Conservation (phyloP, 2,888 invertebrate species). For the Agrochola litura region DNA sequence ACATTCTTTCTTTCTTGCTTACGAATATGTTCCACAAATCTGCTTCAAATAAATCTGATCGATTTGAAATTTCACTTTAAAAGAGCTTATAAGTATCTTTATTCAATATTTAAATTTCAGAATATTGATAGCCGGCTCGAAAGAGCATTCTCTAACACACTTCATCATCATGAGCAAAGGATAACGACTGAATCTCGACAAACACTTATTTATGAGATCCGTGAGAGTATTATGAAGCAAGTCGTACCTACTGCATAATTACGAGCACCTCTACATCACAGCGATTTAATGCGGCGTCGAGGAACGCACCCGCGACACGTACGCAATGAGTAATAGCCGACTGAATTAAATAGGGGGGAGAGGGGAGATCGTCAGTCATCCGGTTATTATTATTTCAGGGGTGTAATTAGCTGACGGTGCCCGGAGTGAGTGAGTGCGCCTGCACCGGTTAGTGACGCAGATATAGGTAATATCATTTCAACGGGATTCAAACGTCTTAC, state of each 20-base stretch:
- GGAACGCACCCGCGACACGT: conserved; percentile 19
- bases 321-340: not conserved
- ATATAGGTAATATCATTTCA: not conserved
- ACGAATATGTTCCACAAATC: not conserved
- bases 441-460: not conserved
- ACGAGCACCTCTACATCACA: conserved; percentile 12
- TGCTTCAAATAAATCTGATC: not conserved
- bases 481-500: not conserved
- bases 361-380: conserved; percentile 7
- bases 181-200: not conserved
- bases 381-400: conserved; percentile 54
- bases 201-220: conserved; percentile 5
- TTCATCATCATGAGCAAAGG: not conserved
- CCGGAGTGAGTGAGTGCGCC: not conserved
- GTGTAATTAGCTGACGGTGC: conserved; percentile 38
- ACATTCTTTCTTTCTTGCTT: too few species aligned
- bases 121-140: not conserved
- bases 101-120: not conserved
- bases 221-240: not conserved
- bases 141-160: not conserved
- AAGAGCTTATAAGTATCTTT: not conserved
- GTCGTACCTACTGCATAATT: conserved; percentile 33
- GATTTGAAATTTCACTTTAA: conserved; percentile 4
- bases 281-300: conserved; percentile 14
- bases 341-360: conserved; percentile 39